These are phyloP conservation scores for Lepetodrilus schrolli DNA, from an alignment of 2,888 invertebrate species.

Conservation along the genomic window DNA sequence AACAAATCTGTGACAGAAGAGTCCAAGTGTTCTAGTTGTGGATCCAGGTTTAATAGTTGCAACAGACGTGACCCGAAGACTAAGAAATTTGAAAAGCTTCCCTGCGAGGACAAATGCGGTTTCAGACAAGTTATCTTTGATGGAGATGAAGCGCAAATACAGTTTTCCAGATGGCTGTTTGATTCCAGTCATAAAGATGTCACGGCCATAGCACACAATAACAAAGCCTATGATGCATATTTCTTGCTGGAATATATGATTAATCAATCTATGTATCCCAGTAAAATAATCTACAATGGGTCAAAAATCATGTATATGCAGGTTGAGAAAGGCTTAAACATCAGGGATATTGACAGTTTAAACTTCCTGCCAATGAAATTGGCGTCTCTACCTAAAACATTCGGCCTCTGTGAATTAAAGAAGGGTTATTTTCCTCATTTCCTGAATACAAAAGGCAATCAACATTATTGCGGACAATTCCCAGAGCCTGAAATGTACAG, in stretches of 20 bases:
- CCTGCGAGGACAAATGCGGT: neutral
- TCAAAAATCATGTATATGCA: neutral
- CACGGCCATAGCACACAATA: neutral
- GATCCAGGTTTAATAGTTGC: neutral
- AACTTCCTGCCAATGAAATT: conserved; percentile 38
- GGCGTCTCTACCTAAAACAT: conserved; percentile 35
- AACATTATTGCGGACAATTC: conserved; percentile 29
- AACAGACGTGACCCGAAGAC: neutral
- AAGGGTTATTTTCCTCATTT: conserved; percentile 43
- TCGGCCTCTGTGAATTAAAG: conserved; percentile 33
- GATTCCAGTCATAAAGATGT: neutral
- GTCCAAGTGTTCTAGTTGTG: neutral
- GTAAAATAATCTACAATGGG: neutral
- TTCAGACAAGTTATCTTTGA: neutral
- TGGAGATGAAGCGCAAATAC: neutral
- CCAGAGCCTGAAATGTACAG: conserved; percentile 18
- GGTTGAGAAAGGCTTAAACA: neutral
- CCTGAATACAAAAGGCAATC: conserved; percentile 32
- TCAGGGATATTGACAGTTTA: conserved; percentile 33
- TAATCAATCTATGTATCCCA: neutral
- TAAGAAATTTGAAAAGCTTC: neutral
- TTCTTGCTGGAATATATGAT: neutral
- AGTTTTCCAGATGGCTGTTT: neutral
- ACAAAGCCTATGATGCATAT: neutral
- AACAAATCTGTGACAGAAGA: neutral